A percentile compares a stretch with the other conserved stretches of the same genome.
These are phyloP conservation scores for Troides helena DNA, from an alignment of 2,888 invertebrate genomes.

Conservation along the genomic window DNA sequence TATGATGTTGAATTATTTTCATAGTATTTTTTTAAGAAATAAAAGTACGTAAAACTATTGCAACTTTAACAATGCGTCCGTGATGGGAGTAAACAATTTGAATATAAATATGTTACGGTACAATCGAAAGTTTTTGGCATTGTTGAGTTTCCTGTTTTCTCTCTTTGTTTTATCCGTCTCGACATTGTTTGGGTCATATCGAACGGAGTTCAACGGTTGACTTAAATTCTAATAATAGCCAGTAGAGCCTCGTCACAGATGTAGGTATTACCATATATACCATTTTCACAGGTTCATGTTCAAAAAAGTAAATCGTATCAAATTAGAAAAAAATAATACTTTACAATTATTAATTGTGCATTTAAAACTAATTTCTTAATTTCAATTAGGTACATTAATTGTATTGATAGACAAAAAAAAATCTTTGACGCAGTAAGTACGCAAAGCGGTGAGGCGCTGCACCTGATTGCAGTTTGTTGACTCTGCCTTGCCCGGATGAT, in stretches of 20 bases:
- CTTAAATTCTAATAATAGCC: constrained; percentile 36
- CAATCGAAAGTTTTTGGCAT: constrained; percentile 31
- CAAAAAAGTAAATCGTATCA: neutral
- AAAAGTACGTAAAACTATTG: neutral
- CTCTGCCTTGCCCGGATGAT: constrained; percentile 35
- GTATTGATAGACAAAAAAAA: constrained; percentile 14
- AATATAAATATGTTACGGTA: constrained; percentile 26
- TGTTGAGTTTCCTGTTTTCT: constrained; percentile 30
- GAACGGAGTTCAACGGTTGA: constrained; percentile 30
- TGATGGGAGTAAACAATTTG: constrained; percentile 20
- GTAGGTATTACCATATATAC: neutral
- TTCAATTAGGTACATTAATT: constrained; percentile 9
- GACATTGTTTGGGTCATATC: constrained; percentile 22
- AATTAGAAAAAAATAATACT: too few relatives aligned
- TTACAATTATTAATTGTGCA: too few relatives aligned
- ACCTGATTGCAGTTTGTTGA: constrained; percentile 51
- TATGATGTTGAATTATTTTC: neutral
- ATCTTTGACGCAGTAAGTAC: constrained; percentile 8
- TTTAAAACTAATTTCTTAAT: too few relatives aligned
- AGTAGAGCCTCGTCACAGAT: constrained; percentile 38
- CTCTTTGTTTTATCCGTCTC: constrained; percentile 26
- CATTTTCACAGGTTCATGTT: neutral
- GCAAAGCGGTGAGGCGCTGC: constrained; percentile 20
- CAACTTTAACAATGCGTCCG: constrained; percentile 8
- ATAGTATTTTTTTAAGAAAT: neutral